Conservation (phyloP, 2,888 invertebrate species). For the Sarcophaga carnaria region DNA sequence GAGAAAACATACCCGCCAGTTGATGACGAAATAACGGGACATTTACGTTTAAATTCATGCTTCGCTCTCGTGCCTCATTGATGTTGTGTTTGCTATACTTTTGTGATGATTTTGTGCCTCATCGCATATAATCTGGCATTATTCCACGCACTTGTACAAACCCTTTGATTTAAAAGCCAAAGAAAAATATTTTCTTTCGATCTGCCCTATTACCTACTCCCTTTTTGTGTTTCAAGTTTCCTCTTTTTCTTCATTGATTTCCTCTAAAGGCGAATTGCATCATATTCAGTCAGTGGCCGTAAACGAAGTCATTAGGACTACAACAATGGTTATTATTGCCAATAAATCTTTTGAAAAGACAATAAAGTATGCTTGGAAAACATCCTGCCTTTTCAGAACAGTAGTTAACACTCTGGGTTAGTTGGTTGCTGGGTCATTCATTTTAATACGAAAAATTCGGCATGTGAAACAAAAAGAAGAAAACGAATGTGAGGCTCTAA, state of each 20-base stretch:
- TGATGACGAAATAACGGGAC: too few species aligned
- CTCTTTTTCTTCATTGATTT: background rate
- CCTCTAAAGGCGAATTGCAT: background rate
- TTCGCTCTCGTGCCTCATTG: too few species aligned
- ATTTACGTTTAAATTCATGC: too few species aligned
- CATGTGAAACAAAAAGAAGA: background rate
- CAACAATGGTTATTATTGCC: background rate
- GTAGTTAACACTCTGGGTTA: slow-evolving; percentile 35
- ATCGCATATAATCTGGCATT: too few species aligned
- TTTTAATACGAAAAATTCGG: slow-evolving; percentile 3
- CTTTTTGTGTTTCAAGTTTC: background rate
- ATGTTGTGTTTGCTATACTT: too few species aligned
- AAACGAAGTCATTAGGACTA: background rate
- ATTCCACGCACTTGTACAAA: too few species aligned
- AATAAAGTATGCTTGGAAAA: background rate
- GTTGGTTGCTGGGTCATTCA: slow-evolving; percentile 59
- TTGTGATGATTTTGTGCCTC: too few species aligned
- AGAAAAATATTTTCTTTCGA: too few species aligned
- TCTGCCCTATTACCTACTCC: too few species aligned
- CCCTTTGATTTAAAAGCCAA: too few species aligned
- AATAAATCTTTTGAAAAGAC: background rate
- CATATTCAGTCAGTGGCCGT: background rate
- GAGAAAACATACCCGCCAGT: too few species aligned
- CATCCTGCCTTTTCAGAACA: slow-evolving; percentile 31
- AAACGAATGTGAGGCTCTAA: background rate